phyloP scores from a whole-genome alignment of 2,113 vertebrate species.

The Callocephalon fimbriatum region DNA sequence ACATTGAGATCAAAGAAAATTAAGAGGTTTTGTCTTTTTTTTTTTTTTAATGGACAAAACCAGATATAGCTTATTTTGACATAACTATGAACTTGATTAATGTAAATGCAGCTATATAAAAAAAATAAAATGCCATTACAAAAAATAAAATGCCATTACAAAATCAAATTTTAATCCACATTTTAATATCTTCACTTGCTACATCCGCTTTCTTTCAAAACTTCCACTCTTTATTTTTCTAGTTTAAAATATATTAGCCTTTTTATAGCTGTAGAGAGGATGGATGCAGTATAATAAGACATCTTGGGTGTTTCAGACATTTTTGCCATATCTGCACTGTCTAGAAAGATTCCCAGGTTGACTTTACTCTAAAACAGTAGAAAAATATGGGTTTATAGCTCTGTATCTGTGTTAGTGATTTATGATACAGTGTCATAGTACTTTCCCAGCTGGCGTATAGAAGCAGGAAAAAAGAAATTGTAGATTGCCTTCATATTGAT shows the following conservation, averaged over 20 bases:
- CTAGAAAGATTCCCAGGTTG: background rate
- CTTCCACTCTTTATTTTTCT: background rate
- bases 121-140: background rate
- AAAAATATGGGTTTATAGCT: constrained; percentile 26
- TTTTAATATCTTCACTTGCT: background rate
- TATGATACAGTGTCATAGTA: background rate
- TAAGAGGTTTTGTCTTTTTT: background rate
- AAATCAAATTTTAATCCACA: background rate
- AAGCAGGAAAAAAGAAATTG: constrained; percentile 32
- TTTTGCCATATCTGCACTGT: background rate
- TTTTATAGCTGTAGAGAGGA: background rate
- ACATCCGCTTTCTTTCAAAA: background rate
- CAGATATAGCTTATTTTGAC: background rate
- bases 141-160: background rate
- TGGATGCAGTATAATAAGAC: background rate
- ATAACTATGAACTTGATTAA: background rate
- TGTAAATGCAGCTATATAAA: background rate
- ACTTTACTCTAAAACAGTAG: constrained; percentile 8
- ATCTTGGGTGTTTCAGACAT: background rate
- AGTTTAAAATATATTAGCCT: background rate
- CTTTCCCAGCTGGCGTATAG: background rate
- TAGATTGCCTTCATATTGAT: constrained; percentile 16
- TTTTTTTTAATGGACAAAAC: background rate
- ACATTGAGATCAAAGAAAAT: background rate
- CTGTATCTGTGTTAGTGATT: background rate